Base-by-base conservation (phyloP, 2,888 invertebrate genomes). In the Cataglyphis albicans region DNA sequence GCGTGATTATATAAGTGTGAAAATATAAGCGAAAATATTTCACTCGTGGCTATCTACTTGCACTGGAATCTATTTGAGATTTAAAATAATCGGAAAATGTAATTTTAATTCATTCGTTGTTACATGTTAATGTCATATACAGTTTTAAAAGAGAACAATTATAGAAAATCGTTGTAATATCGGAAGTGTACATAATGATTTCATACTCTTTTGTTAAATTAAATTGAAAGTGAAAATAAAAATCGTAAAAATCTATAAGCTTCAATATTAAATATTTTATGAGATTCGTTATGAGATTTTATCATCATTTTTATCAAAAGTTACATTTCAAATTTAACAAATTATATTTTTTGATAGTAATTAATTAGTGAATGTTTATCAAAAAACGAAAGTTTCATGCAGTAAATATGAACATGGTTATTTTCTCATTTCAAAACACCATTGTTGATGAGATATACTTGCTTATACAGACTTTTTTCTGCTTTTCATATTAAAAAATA, bases 31-130 rank as follows among this genome's bases (percentile, higher is more conserved):
- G 32, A 72, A 80, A 59, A 61, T 35, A 70, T 61, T 70, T 67
- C 41, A 44, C 59, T 72, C 25, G 59, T 59, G 78, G 44, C 59
- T 35, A 25, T 35, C 21, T 9, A 21, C 15, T 78, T 44, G 1
- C 55, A 68, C 5, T 32, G 52, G 25, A 7, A 75, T 70, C 72
- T 70, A 70, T 80, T 80, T 59, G 32, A 48, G 44, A 80, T 57
- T 78, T 59, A 78, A 35, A 35, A 78, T 4, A 70, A 7, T 18
- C 48, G 68, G 59, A 21, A 70, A 78, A 35, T 70, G 10, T 44
- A 80, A 80, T 80, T 80, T 59, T 6, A 41, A 70, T 70, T 59
- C 32, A 48, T 59, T 32, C 59, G 25, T 35, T 59, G 10, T 68
- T 68, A 48, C 32, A 55, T 59, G 6, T 70, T 70, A 52, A 70